Evolutionary conservation across 2,113 vertebrate species (phyloP).

Genomic region (Tachycineta bicolor): DNA sequence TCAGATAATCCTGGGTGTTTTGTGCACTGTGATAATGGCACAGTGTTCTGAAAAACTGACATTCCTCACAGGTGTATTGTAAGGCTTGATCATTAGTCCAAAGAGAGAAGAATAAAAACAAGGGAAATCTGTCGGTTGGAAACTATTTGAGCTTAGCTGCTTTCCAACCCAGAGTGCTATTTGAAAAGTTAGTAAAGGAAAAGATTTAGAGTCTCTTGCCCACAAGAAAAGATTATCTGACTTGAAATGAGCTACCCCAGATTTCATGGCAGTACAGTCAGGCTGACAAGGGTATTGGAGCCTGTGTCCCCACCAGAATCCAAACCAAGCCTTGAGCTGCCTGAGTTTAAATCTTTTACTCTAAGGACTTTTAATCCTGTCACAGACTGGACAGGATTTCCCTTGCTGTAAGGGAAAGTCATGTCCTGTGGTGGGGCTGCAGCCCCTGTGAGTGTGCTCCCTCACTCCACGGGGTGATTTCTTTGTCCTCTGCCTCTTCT

Average conservation of each 20-base stretch:
- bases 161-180: background rate
- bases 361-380: background rate
- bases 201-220: background rate
- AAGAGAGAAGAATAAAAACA: background rate
- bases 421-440: background rate
- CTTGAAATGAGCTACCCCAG: background rate
- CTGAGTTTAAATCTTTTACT: background rate
- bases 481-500: background rate
- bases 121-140: background rate
- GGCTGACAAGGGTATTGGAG: background rate
- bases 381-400: background rate
- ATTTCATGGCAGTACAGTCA: background rate
- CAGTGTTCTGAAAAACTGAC: background rate
- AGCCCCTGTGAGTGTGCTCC: background rate
- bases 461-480: background rate
- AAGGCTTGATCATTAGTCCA: background rate
- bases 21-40: background rate
- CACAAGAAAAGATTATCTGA: background rate
- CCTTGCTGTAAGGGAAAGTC: too few species aligned
- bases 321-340: background rate
- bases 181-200: background rate
- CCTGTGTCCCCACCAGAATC: background rate
- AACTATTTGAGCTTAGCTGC: background rate
- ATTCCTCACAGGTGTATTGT: background rate
- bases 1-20: background rate